Evolutionary conservation across 2,797 vertebrate genomes (phyloP), one percentile per base, ranked within the genome.

Genomic region (Sternarchorhynchus goeldii): DNA sequence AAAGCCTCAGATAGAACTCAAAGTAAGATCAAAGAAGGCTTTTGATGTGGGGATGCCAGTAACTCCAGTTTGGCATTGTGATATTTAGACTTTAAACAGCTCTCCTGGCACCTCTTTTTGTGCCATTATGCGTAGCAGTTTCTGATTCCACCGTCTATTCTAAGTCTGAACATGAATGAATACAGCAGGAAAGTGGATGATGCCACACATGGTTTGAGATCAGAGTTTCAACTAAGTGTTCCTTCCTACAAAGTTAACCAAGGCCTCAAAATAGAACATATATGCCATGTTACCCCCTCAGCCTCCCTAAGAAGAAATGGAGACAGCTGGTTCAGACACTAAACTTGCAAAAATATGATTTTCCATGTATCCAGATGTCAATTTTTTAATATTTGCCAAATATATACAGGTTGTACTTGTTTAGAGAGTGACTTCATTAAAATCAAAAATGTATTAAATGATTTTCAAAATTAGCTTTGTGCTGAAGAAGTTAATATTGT

Each of bases 1-100:
- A 68, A 53, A 69, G 31, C 29, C 25, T 36, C 6, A 65, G 50
- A 75, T 16, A 73, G 57, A 67, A 73, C 67, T 73, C 58, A 39
- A 70, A 79, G 79, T 71, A 74, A 80, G 80, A 85, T 84, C 83
- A 85, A 81, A 82, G 71, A 73, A 78, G 63, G 62, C 77, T 85
- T 86, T 85, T 86, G 74, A 81, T 85, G 76, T 83, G 45, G 53
- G 66, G 55, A 82, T 80, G 78, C 80, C 71, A 76, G 76, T 75
- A 78, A 73, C 70, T 78, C 66, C 55, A 81, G 73, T 73, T 59
- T 57, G 69, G n/a, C 60, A 41, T 73, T 79, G 68, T 78, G 73
- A 77, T 83, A 71, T 76, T 77, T 75, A 75, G 39, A 60, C 29
- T 83, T 67, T 79, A 75, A 81, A 73, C 58, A 57, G 29, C 74